Evolutionary conservation across 1,140 invertebrate genomes (phyloP), one percentile per base, ranked within the genome.

Genomic region (Lepidurus couesii): DNA sequence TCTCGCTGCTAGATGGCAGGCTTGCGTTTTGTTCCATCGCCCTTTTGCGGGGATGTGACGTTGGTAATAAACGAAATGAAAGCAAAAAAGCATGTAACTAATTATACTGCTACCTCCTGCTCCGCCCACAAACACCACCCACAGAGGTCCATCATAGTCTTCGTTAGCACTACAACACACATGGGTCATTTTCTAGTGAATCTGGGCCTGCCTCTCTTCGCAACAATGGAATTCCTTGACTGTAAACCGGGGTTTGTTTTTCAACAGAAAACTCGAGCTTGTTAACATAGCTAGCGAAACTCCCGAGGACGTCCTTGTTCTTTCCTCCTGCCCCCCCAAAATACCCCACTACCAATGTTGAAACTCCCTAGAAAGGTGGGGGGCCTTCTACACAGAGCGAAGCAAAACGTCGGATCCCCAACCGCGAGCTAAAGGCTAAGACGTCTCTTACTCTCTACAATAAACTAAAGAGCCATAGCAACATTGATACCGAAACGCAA

Each of bases 401-500:
- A 34, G 34, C 34, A 34, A 34, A 34, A 34, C 34, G 34, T 34
- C 34, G 34, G 34, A 34, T 34, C 34, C 34, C 53, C 53, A 16
- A n/a, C 21, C 53, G 53, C 53, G 21, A 21, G 16, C 21, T 21
- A 65, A 65, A 65, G 16, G 21, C 9, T 65, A 21, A 13, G 16
- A 7, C 13, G 53, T 65, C 21, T 21, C 53, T 65, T n/a, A 21
- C 53, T 65, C 34, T 34, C 34, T 34, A 34, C 53, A 65, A 65
- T 65, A 13, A 65, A 65, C 53, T 65, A 65, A 47, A 65, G 16
- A 65, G 8, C 9, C 53, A 65, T 65, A 65, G 13, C 53, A 65
- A 65, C 53, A 65, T 65, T 65, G 53, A 65, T 65, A 65, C 53
- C 53, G 53, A n/a, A 65, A 13, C 53, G 53, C 16, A 47, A 47